phyloP scores from a whole-genome alignment of 2,797 vertebrate species.

The Pterois miles region DNA sequence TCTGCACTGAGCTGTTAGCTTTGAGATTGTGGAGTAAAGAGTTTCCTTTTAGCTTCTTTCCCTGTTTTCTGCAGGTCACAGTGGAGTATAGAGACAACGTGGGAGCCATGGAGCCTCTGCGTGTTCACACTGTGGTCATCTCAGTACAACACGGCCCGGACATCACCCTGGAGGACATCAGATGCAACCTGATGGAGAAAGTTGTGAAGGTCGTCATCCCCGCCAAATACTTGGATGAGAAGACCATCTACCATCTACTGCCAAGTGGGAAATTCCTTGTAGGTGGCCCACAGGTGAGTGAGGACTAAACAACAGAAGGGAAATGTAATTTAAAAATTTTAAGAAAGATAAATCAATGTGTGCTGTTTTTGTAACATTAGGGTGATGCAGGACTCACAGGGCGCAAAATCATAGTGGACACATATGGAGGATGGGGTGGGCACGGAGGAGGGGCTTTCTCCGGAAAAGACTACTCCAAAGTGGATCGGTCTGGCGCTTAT shows the following conservation, averaged over 20 bases:
- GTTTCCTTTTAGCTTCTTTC: too few species aligned
- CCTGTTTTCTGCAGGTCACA: conserved; percentile 71
- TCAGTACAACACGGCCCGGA: conserved; percentile 80
- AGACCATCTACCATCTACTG: conserved; percentile 82
- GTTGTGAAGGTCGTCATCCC: conserved; percentile 80
- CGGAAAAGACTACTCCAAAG: conserved; percentile 85
- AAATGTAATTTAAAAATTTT: not conserved
- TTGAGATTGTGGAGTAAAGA: not conserved
- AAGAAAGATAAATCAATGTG: not conserved
- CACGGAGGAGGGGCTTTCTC: conserved; percentile 86
- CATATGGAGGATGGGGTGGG: conserved; percentile 84
- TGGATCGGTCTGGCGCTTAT: conserved; percentile 85
- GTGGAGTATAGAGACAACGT: conserved; percentile 82
- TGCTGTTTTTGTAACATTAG: conserved; percentile 44
- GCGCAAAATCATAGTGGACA: conserved; percentile 85
- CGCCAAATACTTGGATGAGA: conserved; percentile 78
- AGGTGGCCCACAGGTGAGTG: conserved; percentile 79
- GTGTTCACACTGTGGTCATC: conserved; percentile 83
- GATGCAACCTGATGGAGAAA: conserved; percentile 78
- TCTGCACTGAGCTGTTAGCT: too few species aligned
- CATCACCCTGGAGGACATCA: conserved; percentile 77
- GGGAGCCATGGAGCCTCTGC: conserved; percentile 81
- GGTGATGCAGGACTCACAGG: conserved; percentile 83
- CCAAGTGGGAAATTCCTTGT: conserved; percentile 81
- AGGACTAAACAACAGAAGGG: not conserved